Base-by-base conservation (phyloP, 2,888 invertebrate genomes). In the Clunio marinus region DNA sequence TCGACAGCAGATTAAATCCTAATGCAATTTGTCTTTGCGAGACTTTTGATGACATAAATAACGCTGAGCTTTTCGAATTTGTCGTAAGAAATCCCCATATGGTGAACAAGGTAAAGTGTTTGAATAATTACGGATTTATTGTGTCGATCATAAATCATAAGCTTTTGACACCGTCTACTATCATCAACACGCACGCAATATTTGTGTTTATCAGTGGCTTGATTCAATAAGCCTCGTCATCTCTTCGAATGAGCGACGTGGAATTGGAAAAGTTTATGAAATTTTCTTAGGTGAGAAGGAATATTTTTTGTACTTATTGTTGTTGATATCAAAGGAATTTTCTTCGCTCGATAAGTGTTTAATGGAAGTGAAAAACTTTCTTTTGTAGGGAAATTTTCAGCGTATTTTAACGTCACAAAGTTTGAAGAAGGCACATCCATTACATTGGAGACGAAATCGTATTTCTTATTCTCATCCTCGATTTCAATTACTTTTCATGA, bases 201-300 rank as follows among this genome's bases (percentile, higher is more conserved):
- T 60, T 15, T 28, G 8, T 17, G 8, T 20, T 22, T 58, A 35
- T 20, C 58, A 72, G 72, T 72, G 72, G 72, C 69, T 72, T 69
- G 69, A 71, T 60, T 72, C 71, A 70, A 68, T 72, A 8, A 71
- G 70, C 22, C 70, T 62, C 41, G 71, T 72, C 27, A 71, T 72
- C 69, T 71, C 70, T 7, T 71, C 71, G 25, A 71, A 72, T 69
- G 70, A 70, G 62, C 71, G 70, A 62, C 51, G 71, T 20, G 70
- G 71, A 32, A 62, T 71, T 51, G 72, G 72, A 28, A 72, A 72
- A 70, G 70, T 69, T 45, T 72, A 66, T 63, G 69, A 70, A 69
- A 59, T 71, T 70, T 71, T 71, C 17, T 17, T 66, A 35, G 66
- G 66, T 66, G 17, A 24, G 63, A 10, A 22, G 60, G 25, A 45